Percentiles rank a stretch among this genome's conserved stretches.
These are phyloP conservation scores for Apus apus DNA, from an alignment of 2,113 vertebrate species.

Conservation along the genomic window DNA sequence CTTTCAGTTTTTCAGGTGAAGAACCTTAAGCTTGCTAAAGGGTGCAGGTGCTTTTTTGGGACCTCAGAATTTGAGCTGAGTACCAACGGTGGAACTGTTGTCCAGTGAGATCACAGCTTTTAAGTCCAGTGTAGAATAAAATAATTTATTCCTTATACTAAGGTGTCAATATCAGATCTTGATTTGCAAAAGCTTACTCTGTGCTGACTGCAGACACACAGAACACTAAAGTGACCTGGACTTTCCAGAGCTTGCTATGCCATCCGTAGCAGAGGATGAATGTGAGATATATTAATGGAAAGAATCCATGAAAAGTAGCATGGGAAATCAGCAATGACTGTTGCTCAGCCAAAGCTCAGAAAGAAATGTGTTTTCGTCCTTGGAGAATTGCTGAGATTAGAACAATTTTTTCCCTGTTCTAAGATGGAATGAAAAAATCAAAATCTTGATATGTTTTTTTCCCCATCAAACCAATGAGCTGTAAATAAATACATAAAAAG, in stretches of 20 bases:
- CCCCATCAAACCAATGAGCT: not conserved
- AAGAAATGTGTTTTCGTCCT: not conserved
- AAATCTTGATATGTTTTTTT: not conserved
- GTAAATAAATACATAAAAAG: conserved; percentile 36
- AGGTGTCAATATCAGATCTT: not conserved
- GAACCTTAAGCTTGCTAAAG: not conserved
- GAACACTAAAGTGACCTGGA: not conserved
- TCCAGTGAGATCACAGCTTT: not conserved
- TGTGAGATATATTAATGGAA: not conserved
- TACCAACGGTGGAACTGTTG: not conserved
- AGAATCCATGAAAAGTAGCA: not conserved
- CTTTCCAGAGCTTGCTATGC: not conserved
- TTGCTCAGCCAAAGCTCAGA: not conserved
- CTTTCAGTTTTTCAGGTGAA: not conserved
- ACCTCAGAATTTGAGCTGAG: not conserved
- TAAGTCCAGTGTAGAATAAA: not conserved
- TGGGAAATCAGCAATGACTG: not conserved
- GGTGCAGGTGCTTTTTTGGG: not conserved
- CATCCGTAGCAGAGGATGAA: not conserved
- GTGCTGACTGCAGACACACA: not conserved
- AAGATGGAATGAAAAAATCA: not conserved
- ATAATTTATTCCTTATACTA: not conserved
- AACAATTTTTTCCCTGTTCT: not conserved
- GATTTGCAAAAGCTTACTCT: not conserved
- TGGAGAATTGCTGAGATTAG: conserved; percentile 4